These are phyloP conservation scores for Parapsyche elsis DNA, from an alignment of 1,140 invertebrate genomes.

Conservation along the genomic window DNA sequence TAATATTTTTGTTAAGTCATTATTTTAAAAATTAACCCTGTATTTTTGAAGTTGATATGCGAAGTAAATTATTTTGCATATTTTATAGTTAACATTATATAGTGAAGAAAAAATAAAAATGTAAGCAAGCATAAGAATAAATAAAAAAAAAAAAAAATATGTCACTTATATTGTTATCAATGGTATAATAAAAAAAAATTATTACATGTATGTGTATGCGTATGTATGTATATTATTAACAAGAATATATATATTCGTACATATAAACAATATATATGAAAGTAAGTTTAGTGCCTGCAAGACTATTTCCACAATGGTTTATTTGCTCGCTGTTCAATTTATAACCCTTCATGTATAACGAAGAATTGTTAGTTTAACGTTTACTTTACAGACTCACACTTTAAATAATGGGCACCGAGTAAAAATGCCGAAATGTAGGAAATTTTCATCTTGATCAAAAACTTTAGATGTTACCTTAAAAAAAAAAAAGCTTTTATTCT, in stretches of 20 bases:
- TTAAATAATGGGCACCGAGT: slow-evolving; percentile 25
- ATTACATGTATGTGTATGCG: slow-evolving; percentile 16
- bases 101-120: background rate
- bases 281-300: slow-evolving; percentile 38
- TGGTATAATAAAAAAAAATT: slow-evolving; percentile 25
- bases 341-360: slow-evolving; percentile 15
- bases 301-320: background rate
- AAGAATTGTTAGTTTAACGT: slow-evolving; percentile 22
- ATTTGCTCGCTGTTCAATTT: slow-evolving; percentile 29
- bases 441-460: slow-evolving; percentile 41
- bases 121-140: background rate
- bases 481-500: slow-evolving; percentile 12
- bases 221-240: slow-evolving; percentile 22
- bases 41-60: slow-evolving; percentile 44
- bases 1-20: slow-evolving; percentile 42
- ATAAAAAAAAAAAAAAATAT: background rate
- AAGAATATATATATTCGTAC: background rate
- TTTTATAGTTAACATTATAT: slow-evolving; percentile 32
- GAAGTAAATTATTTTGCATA: slow-evolving; percentile 42
- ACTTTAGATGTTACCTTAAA: slow-evolving; percentile 35
- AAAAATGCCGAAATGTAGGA: slow-evolving; percentile 23
- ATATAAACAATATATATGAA: background rate
- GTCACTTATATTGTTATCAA: slow-evolving; percentile 29
- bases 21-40: slow-evolving; percentile 31
- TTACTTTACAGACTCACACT: slow-evolving; percentile 34